Base-by-base conservation (phyloP, 2,797 vertebrate genomes). In the Hephaestus fuliginosus region DNA sequence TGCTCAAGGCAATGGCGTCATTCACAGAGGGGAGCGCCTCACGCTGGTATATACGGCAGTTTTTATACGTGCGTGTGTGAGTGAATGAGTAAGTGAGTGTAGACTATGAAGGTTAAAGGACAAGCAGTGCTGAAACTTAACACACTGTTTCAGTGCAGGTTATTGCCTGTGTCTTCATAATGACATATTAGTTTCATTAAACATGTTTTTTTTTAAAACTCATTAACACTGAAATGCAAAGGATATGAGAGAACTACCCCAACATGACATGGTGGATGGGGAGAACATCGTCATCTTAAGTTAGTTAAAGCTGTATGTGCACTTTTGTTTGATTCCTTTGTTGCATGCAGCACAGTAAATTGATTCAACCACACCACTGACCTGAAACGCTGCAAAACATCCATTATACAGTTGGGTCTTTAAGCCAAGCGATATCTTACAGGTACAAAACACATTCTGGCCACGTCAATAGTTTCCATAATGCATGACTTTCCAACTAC, bases 381-480 rank as follows among this genome's bases (percentile, higher is more conserved):
- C 39, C 62, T 60, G 7, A 63, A 28, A 14, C 48, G 20, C 57
- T 68, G 65, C 25, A 74, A 83, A 80, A 72, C 55, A 61, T 70
- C 44, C 46, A 67, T 74, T 81, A 66, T 46, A 71, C 51, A 66
- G 64, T 71, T 30, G 22, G 76, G 33, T 63, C 66, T 71, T 73
- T 70, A 76, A 72, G 43, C 36, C 12, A 52, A 70, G 43, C 36
- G 61, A 62, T 63, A 14, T 36, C 4, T 70, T 68, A 63, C 11
- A 46, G 33, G 53, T 64, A 13, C 33, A 74, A 58, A 71, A 70
- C 28, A 57, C 51, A 65, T 80, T 72, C 44, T 36, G 55, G 30
- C 52, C 4, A 60, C 2, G 4, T 70, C 81, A 70, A 65, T 61
- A 56, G 52, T 51, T 82, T 75, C 15, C 60, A 73, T 74, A 78